Conservation (phyloP, 2,797 vertebrate species). For the Eulemur albifrons region DNA sequence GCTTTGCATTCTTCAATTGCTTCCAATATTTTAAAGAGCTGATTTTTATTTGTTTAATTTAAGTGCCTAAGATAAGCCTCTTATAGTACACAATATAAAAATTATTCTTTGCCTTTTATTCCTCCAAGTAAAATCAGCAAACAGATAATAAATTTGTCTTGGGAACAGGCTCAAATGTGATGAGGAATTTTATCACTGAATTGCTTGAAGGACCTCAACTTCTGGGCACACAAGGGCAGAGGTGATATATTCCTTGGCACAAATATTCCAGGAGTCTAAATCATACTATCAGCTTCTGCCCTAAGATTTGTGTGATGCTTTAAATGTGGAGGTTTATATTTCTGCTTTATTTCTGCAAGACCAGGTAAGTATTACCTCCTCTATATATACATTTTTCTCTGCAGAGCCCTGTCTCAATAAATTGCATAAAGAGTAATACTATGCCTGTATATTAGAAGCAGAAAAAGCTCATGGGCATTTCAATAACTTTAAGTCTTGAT, state of each 20-base stretch:
- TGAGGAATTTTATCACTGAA: conserved; percentile 5
- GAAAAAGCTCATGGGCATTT: not conserved
- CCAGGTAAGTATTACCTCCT: not conserved
- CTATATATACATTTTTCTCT: not conserved
- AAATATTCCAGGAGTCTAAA: not conserved
- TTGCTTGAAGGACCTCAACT: not conserved
- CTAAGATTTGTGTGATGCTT: not conserved
- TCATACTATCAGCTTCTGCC: not conserved
- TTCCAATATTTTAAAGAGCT: not conserved
- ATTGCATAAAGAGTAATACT: not conserved
- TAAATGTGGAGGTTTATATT: not conserved
- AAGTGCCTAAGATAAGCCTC: not conserved
- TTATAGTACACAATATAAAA: not conserved
- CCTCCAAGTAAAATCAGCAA: conserved; percentile 22
- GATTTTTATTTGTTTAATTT: conserved; percentile 34
- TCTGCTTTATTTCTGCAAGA: not conserved
- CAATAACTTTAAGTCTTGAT: not conserved
- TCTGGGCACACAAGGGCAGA: not conserved
- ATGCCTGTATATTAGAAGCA: not conserved
- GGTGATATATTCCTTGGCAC: not conserved
- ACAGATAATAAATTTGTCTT: conserved; percentile 26
- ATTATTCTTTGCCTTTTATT: not conserved
- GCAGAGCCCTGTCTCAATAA: not conserved
- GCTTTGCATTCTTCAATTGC: not conserved
- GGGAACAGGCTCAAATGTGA: not conserved